Conservation (phyloP, 64 coral and sea anemone genomes). For the Montipora sp. region DNA sequence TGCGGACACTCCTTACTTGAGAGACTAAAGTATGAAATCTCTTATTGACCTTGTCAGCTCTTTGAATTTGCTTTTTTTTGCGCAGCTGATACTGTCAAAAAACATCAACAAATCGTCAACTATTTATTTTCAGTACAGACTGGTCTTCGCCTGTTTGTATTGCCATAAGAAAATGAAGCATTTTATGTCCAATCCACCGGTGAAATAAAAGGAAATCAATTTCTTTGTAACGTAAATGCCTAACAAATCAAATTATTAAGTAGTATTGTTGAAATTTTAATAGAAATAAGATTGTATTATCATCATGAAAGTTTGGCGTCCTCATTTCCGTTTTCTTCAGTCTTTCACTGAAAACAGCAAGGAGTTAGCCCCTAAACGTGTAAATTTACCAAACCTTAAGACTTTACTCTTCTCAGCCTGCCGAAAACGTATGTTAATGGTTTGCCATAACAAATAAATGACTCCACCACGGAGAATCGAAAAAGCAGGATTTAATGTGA, state of each 20-base stretch:
- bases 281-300: background rate
- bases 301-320: background rate
- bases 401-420: no score
- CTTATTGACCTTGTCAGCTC: background rate
- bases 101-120: background rate
- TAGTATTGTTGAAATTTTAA: background rate
- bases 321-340: no score
- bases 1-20: no score
- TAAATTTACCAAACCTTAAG: no score
- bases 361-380: no score
- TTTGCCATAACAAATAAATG: no score
- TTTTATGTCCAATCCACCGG: background rate
- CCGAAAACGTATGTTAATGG: no score
- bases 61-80: slow-evolving; percentile 20
- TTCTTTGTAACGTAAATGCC: background rate
- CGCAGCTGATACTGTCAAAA: slow-evolving; percentile 20
- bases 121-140: slow-evolving; percentile 1
- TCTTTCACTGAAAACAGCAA: no score
- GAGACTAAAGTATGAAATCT: no score
- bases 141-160: slow-evolving; percentile 10
- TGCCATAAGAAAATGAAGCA: background rate
- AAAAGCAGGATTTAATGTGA: no score
- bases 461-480: no score
- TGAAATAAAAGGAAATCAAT: background rate
- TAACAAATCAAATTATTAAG: slow-evolving; percentile 5